Conservation (phyloP, 92 coral and sea anemone genomes). For the Scolanthus callimorphus region DNA sequence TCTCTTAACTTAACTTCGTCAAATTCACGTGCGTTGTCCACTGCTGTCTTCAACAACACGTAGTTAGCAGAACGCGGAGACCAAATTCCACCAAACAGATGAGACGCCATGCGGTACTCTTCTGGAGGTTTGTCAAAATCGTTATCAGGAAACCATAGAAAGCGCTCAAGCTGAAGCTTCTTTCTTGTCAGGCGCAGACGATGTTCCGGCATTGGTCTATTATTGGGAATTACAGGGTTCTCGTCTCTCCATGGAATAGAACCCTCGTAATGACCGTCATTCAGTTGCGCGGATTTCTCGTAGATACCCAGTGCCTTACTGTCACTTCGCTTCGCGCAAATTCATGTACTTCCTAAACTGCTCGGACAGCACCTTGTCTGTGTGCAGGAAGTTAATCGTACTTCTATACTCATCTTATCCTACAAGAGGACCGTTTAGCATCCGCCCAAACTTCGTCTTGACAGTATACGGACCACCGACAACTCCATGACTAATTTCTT, state of each 20-base stretch:
- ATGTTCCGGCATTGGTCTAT: constrained; percentile 22
- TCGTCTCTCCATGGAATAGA: constrained; percentile 28
- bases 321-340: constrained; percentile 16
- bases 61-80: constrained; percentile 28
- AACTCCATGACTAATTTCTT: constrained; percentile 12
- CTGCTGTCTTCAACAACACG: constrained; percentile 18
- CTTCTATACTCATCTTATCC: not conserved
- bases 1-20: not conserved
- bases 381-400: constrained; percentile 10
- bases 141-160: constrained; percentile 29
- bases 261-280: constrained; percentile 19
- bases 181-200: constrained; percentile 17
- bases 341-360: constrained; percentile 22
- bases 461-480: constrained; percentile 26
- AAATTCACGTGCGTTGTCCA: constrained; percentile 13
- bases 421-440: constrained; percentile 37
- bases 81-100: constrained; percentile 32
- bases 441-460: constrained; percentile 41
- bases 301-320: constrained; percentile 3
- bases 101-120: constrained; percentile 20
- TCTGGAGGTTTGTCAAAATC: constrained; percentile 8
- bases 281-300: constrained; percentile 8
- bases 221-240: constrained; percentile 24
- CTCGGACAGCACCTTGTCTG: constrained; percentile 4
- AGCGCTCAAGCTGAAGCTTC: constrained; percentile 15